Evolutionary conservation across 2,797 vertebrate species (phyloP), one percentile per base, ranked within the genome.

Genomic region (Tenualosa thibaudeaui): DNA sequence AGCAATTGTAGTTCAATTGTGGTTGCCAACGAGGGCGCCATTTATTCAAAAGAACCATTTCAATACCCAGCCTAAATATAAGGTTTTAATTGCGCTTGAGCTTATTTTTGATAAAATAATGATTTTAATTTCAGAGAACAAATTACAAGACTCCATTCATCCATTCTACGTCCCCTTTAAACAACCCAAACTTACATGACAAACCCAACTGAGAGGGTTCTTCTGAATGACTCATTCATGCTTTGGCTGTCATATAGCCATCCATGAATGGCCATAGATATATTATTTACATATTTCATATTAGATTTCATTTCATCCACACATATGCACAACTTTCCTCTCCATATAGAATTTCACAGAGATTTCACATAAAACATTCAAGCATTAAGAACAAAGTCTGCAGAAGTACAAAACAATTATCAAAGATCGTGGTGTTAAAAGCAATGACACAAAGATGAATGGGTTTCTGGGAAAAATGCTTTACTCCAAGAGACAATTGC

Each of bases 211-310:
- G 83, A 43, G 62, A 83, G 65, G 83, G 46, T 51, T 50, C 81
- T 62, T 84, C 84, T 84, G 78, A 75, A 43, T n/a, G 83, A 50
- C 82, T 84, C 86, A 81, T 85, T 53, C 49, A 83, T 56, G 65
- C 88, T 81, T 24, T 81, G 54, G 68, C 46, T 81, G 84, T 83
- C 88, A 65, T 82, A 65, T 81, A 68, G 82, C n/a, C 53, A 84
- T 58, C 86, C 86, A 85, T 50, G 85, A 86, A 68, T 84, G 85
- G 88, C 86, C 62, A n/a, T 17, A 19, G 81, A 86, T 90, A 24
- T 5, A 40, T 31, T 8, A 26, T 71, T 5, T 24, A 31, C 26
- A 6, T 13, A 8, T 65, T 31, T 12, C 5, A n/a, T 12, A 54
- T 54, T 54, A 54, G 15, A 13, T 51, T 51, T 9, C 0, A 10